These are phyloP conservation scores for Cheilosia impressa DNA, from an alignment of 2,888 invertebrate species.

Conservation along the genomic window DNA sequence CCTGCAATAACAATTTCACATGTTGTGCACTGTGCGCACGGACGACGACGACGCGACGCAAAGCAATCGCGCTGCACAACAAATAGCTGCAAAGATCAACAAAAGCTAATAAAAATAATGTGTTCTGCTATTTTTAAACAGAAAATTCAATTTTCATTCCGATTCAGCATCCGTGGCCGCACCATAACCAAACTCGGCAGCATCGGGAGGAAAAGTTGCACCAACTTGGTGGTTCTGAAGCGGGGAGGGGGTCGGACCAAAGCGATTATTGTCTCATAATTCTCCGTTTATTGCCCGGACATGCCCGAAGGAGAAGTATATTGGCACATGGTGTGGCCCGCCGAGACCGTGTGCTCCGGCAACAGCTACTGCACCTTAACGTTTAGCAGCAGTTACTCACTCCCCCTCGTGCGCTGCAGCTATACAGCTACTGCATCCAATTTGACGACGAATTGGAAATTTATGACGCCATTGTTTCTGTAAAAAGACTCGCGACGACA, in stretches of 20 bases:
- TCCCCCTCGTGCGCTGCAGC: slow-evolving; percentile 3
- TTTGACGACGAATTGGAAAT: slow-evolving; percentile 68
- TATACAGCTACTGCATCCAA: slow-evolving; percentile 25
- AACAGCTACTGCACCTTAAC: slow-evolving; percentile 21
- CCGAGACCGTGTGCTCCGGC: slow-evolving; percentile 10
- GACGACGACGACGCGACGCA: neutral
- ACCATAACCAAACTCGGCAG: slow-evolving; percentile 5
- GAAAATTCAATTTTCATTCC: slow-evolving; percentile 65
- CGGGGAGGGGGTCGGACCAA: slow-evolving; percentile 8
- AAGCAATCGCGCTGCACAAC: slow-evolving; percentile 21
- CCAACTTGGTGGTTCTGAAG: slow-evolving; percentile 19
- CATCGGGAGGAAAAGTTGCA: slow-evolving; percentile 31
- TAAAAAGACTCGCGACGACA: slow-evolving; percentile 62
- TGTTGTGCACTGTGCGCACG: slow-evolving; percentile 22
- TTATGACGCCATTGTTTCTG: slow-evolving; percentile 69
- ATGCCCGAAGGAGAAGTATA: slow-evolving; percentile 67
- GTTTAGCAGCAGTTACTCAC: slow-evolving; percentile 12
- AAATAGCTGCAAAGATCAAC: slow-evolving; percentile 60
- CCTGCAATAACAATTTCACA: slow-evolving; percentile 51
- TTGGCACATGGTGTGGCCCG: slow-evolving; percentile 62
- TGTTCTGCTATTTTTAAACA: slow-evolving; percentile 69
- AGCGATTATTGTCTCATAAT: slow-evolving; percentile 74
- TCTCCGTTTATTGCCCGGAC: slow-evolving; percentile 74
- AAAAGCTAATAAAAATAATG: slow-evolving; percentile 65
- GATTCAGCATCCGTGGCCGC: neutral